These are phyloP conservation scores for Oscheius onirici DNA, from an alignment of 2,888 invertebrate genomes.

Conservation along the genomic window DNA sequence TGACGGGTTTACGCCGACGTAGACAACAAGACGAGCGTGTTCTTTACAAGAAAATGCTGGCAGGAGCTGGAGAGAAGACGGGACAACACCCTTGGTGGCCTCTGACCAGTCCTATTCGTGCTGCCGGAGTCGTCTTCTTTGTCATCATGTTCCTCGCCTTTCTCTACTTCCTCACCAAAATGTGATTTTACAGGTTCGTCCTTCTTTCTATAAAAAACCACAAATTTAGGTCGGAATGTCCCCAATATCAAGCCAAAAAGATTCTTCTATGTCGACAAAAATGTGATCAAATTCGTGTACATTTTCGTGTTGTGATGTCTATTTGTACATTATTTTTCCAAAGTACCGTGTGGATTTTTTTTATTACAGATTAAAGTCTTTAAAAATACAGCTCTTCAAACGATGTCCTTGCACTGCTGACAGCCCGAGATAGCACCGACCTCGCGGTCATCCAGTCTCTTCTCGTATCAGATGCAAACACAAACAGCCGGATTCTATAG, in stretches of 20 bases:
- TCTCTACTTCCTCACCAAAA: slow-evolving; percentile 25
- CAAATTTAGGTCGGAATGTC: neutral
- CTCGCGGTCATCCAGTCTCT: slow-evolving; percentile 3
- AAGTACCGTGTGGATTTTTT: too few species aligned
- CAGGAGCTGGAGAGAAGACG: slow-evolving; percentile 31
- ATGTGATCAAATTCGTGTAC: too few species aligned
- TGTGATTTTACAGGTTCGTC: neutral
- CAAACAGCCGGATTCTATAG: too few species aligned
- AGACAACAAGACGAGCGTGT: slow-evolving; percentile 37
- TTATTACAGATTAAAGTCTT: too few species aligned
- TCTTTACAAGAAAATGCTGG: slow-evolving; percentile 45
- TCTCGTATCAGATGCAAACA: neutral
- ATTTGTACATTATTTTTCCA: too few species aligned
- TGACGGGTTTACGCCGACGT: slow-evolving; percentile 30
- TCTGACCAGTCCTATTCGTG: neutral
- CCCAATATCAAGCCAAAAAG: too few species aligned
- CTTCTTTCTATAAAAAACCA: neutral
- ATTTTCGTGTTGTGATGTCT: too few species aligned
- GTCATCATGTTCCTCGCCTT: slow-evolving; percentile 10
- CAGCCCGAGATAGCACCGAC: neutral
- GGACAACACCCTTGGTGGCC: neutral
- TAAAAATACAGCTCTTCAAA: too few species aligned
- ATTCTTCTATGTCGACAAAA: too few species aligned
- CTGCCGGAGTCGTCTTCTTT: slow-evolving; percentile 20
- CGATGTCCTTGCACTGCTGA: slow-evolving; percentile 7